Percentiles rank a stretch among this genome's conserved stretches.
These are phyloP conservation scores for Bergia puertoricense DNA, from an alignment of 92 coral and sea anemone genomes.

Conservation along the genomic window DNA sequence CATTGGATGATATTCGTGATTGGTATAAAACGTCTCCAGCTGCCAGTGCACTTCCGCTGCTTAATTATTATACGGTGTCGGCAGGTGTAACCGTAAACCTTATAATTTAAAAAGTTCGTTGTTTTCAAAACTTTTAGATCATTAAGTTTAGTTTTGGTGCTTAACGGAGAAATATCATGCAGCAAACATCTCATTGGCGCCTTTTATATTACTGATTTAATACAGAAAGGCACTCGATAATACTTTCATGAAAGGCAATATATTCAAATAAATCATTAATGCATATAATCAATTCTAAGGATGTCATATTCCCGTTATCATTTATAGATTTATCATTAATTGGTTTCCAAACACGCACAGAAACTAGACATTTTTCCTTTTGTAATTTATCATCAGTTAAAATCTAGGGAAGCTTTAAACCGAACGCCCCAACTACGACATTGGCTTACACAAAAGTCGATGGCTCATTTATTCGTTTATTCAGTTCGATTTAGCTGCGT, in stretches of 20 bases:
- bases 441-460: neutral
- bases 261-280: neutral
- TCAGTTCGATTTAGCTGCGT: neutral
- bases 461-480: neutral
- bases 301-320: neutral
- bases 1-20: too few species aligned
- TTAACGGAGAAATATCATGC: neutral
- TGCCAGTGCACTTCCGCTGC: neutral
- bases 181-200: neutral
- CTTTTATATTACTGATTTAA: neutral
- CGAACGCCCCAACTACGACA: neutral
- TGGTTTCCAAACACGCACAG: neutral
- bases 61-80: neutral
- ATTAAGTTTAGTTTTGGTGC: neutral
- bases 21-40: too few species aligned
- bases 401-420: neutral
- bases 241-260: neutral
- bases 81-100: neutral
- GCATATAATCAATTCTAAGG: neutral
- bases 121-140: neutral
- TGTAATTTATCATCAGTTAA: neutral
- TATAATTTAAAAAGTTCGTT: too few species aligned
- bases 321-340: neutral
- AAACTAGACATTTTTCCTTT: neutral
- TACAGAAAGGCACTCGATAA: too few species aligned